These are phyloP conservation scores for Gadus chalcogrammus DNA, from an alignment of 2,113 vertebrate species.

Conservation along the genomic window DNA sequence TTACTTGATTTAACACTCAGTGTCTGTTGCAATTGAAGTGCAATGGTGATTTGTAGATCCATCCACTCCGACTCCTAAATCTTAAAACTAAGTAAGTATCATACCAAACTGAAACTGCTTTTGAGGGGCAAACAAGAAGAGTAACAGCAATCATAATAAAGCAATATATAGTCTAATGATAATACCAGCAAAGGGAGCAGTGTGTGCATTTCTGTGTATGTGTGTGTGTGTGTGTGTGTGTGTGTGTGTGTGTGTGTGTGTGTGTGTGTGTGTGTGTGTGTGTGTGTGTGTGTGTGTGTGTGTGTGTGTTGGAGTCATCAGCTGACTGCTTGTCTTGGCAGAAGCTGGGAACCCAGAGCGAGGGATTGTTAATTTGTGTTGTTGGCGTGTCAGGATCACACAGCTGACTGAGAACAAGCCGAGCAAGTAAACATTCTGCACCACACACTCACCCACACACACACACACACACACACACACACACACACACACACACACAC, in stretches of 20 bases:
- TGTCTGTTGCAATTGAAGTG: too few relatives aligned
- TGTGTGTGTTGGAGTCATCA: conserved; percentile 22
- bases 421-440: conserved; percentile 37
- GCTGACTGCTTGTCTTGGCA: conserved; percentile 10
- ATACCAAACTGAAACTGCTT: too few relatives aligned
- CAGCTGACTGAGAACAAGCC: conserved; percentile 47
- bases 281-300: conserved; percentile 25
- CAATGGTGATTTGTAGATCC: too few relatives aligned
- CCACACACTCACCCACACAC: conserved; percentile 1
- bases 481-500: conserved; percentile 12
- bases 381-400: conserved; percentile 43
- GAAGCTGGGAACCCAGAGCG: background rate
- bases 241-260: too few relatives aligned
- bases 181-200: background rate
- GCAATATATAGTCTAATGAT: too few relatives aligned
- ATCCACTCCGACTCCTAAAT: too few relatives aligned
- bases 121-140: too few relatives aligned
- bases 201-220: conserved; percentile 8
- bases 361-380: conserved; percentile 19
- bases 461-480: conserved; percentile 14
- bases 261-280: conserved; percentile 22
- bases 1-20: too few relatives aligned
- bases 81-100: too few relatives aligned
- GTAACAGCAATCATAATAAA: too few relatives aligned
- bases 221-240: conserved; percentile 27